A percentile compares a stretch with the other conserved stretches of the same genome.
phyloP scores from a whole-genome alignment of 2,113 vertebrate genomes.

The Neoarius graeffei region DNA sequence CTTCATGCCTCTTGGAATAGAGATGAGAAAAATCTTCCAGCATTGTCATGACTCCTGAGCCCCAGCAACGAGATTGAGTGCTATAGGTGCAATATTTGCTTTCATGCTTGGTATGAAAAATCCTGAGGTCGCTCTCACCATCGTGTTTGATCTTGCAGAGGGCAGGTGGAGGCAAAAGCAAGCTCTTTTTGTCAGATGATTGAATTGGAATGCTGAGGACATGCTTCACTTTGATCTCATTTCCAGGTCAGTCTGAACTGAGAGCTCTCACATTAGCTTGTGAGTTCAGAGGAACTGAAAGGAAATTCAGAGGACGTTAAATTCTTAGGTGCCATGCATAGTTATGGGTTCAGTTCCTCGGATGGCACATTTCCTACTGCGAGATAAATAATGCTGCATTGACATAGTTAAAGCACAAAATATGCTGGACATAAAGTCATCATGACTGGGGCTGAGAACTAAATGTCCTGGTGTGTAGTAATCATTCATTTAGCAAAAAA shows the following conservation, averaged over 20 bases:
- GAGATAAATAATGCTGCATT: background rate
- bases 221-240: constrained; percentile 31
- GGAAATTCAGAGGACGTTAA: background rate
- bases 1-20: constrained; percentile 7
- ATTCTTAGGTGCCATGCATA: background rate
- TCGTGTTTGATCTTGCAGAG: background rate
- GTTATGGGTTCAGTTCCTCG: background rate
- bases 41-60: background rate
- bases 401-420: background rate
- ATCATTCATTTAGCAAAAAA: no score
- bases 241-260: background rate
- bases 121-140: background rate
- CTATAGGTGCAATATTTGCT: background rate
- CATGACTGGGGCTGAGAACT: no score
- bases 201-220: constrained; percentile 21
- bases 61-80: background rate
- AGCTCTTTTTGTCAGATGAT: constrained; percentile 3
- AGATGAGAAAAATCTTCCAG: background rate
- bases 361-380: background rate
- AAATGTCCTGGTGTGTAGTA: no score
- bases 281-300: constrained; percentile 3
- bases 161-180: background rate
- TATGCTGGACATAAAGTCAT: background rate
- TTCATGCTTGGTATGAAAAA: background rate
- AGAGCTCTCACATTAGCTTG: background rate